Base-by-base conservation (phyloP, 1,140 invertebrate genomes). In the Danaus plexippus region DNA sequence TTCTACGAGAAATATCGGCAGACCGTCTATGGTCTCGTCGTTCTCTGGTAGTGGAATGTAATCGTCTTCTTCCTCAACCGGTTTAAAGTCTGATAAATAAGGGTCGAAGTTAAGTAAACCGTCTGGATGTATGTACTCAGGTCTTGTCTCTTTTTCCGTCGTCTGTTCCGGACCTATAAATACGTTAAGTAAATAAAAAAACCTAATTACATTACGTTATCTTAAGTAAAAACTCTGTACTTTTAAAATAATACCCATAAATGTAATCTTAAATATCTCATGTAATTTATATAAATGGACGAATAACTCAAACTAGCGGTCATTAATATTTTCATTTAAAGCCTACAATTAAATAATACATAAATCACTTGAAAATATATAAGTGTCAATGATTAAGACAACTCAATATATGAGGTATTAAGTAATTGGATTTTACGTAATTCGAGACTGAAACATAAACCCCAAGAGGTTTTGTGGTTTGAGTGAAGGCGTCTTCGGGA, bases 1-100 rank as follows among this genome's bases (percentile, higher is more conserved):
- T 73, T 97, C 95, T 48, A 92, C 89, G 15, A 96, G 87, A 76
- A 98, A 97, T 61, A 95, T 91, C 2, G 96, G 96, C 40, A 95
- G 82, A 77, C 59, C 89, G 47, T 89, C 87, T 58, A 89, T 88
- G 5, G 87, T 80, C 54, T 87, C 85, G 32, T 84, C 79, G 57
- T 83, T 84, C 61, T 83, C 80, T 60, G 80, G 80, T 47, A 84
- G 57, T 1, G 83, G 83, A 57, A 86, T 83, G 49, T 84, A 83
- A 54, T 86, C 83, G 18, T 84, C 83, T 64, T 84, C 83, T 47
- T 75, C 77, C 7, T 63, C 65, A 22, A 79, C 77, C 15, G 74
- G 74, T 54, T 86, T 81, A 59, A 84, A 80, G 64, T 86, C 80
- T 12, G 80, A 81, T 11, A 84, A 58, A 53, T 86, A 86, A n/a